Conservation (phyloP, 2,113 vertebrate species). For the Pseudorasbora parva region DNA sequence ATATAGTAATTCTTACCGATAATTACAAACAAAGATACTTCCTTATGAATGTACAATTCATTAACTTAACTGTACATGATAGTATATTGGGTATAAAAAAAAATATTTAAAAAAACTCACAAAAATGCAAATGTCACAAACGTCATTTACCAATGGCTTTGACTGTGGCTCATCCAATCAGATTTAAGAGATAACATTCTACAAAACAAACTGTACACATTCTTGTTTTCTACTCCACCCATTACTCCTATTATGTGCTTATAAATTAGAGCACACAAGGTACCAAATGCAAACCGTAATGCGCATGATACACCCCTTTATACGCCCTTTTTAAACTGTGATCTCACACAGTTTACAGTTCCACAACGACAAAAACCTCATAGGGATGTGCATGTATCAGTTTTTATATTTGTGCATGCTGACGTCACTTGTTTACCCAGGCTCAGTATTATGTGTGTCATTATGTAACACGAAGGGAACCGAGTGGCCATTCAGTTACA, state of each 20-base stretch:
- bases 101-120: too few relatives aligned
- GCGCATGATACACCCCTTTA: not conserved
- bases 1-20: not conserved
- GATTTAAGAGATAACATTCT: not conserved
- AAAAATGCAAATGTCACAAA: not conserved
- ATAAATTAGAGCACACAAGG: not conserved
- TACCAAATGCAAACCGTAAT: not conserved
- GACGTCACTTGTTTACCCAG: slow-evolving; percentile 74
- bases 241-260: not conserved
- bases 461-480: slow-evolving; percentile 59
- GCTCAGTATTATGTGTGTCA: slow-evolving; percentile 49
- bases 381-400: slow-evolving; percentile 45
- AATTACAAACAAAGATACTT: not conserved
- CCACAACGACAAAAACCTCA: slow-evolving; percentile 58
- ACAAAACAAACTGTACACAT: not conserved
- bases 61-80: too few relatives aligned
- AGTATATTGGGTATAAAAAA: too few relatives aligned
- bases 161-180: not conserved
- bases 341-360: slow-evolving; percentile 59
- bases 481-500: slow-evolving; percentile 29
- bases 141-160: not conserved
- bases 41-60: not conserved
- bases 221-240: not conserved
- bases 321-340: slow-evolving; percentile 48
- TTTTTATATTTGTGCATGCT: slow-evolving; percentile 47